Evolutionary conservation across 2,888 invertebrate genomes (phyloP), one percentile per base, ranked within the genome.

Genomic region (Palloptera scutellata): DNA sequence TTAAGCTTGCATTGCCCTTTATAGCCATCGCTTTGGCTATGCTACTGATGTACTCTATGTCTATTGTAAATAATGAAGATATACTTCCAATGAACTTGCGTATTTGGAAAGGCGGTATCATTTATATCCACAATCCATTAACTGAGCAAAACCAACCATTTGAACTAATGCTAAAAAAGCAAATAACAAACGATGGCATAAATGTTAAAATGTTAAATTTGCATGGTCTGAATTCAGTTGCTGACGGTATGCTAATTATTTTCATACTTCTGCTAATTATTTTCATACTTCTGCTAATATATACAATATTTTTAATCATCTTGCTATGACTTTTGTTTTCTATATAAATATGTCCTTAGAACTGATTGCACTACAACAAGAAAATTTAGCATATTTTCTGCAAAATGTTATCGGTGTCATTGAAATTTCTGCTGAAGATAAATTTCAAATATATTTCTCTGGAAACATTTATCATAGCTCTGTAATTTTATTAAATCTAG

Each of bases 401-500:
- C 80, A 84, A 66, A 75, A 81, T 54, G 78, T 79, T 15, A 76
- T 85, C 61, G 85, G 83, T 5, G 74, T 79, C 10, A 70, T 84
- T 52, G 74, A 78, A 53, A 70, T 83, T 48, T 64, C 69, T 30
- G 30, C 60, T 2, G 48, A 45, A 4, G 70, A 66, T 20, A 83
- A 68, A 76, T 54, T 83, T 8, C 71, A 70, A 11, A 70, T 86
- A 1, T 78, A 86, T 70, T 88, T 86, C 75, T 87, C 88, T 0
- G 80, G 81, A 61, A 84, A 84, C 69, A 86, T 88, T 2, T 73
- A 85, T 12, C 89, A 89, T 70, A 87, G 87, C 59, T 84, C 86
- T 1, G 87, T 87, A 1, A 86, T 87, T 64, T 83, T 88, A 1
- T 69, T 87, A 6, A 88, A 88, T 78, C 72, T 88, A 45, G 71